phyloP scores from a whole-genome alignment of 1,140 invertebrate species.

The Drosophila varians region DNA sequence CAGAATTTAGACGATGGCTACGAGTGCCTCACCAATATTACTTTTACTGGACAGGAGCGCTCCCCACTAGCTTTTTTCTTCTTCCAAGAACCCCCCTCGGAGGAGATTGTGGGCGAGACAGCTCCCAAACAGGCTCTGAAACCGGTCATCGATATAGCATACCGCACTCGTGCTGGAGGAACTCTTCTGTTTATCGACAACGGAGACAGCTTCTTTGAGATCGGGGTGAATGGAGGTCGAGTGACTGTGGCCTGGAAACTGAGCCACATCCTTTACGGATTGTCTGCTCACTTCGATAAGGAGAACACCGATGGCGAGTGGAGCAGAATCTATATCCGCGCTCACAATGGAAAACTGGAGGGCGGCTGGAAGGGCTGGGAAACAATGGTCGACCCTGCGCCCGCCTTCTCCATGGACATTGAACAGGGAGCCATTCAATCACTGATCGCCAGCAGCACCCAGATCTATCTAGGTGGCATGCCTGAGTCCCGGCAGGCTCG shows the following conservation, averaged over 20 bases:
- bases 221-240: conserved; percentile 89
- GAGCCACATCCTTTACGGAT: conserved; percentile 83
- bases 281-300: conserved; percentile 86
- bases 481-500: conserved; percentile 65
- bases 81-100: conserved; percentile 56
- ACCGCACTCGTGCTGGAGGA: conserved; percentile 89
- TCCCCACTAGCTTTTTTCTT: conserved; percentile 84
- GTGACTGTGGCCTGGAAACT: conserved; percentile 88
- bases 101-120: conserved; percentile 61
- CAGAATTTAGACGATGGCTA: conserved; percentile 93
- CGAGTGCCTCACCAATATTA: conserved; percentile 93
- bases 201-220: conserved; percentile 86
- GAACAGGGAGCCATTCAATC: conserved; percentile 74
- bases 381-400: conserved; percentile 73
- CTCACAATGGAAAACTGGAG: conserved; percentile 85
- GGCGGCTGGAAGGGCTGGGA: conserved; percentile 83
- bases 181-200: conserved; percentile 87
- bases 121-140: conserved; percentile 63
- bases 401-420: conserved; percentile 70
- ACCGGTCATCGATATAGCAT: conserved; percentile 85
- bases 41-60: conserved; percentile 89
- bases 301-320: conserved; percentile 87
- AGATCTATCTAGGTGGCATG: conserved; percentile 80
- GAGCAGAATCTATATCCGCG: conserved; percentile 86
- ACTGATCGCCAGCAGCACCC: conserved; percentile 68